Conservation (phyloP, 2,888 invertebrate genomes). For the Drosophila incognita region DNA sequence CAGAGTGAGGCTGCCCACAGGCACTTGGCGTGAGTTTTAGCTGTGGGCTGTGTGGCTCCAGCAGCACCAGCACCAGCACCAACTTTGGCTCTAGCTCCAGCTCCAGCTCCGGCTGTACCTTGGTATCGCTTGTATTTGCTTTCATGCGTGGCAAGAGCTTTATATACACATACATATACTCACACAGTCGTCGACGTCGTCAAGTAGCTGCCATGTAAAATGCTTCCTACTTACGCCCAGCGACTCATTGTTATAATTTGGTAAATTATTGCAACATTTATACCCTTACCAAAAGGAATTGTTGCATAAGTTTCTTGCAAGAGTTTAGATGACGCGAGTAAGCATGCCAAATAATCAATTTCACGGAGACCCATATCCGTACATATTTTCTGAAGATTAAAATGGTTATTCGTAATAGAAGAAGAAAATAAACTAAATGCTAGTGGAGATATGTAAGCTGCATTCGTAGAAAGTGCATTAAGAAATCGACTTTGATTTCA, state of each 20-base stretch:
- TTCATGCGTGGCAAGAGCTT: slow-evolving; percentile 65
- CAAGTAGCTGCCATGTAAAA: slow-evolving; percentile 72
- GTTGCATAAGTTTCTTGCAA: slow-evolving; percentile 24
- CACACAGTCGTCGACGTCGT: slow-evolving; percentile 47
- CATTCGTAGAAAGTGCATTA: slow-evolving; percentile 34
- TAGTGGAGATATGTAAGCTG: not conserved
- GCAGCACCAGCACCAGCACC: slow-evolving; percentile 22
- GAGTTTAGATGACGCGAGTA: slow-evolving; percentile 1
- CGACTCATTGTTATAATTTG: slow-evolving; percentile 65
- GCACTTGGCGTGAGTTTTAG: slow-evolving; percentile 69
- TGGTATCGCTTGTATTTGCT: slow-evolving; percentile 51
- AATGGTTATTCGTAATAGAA: not conserved
- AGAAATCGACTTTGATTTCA: slow-evolving; percentile 17
- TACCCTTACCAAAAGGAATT: slow-evolving; percentile 44
- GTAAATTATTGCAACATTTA: slow-evolving; percentile 56
- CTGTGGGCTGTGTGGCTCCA: slow-evolving; percentile 64
- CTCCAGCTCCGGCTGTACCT: slow-evolving; percentile 16
- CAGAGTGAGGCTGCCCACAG: slow-evolving; percentile 66
- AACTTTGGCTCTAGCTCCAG: slow-evolving; percentile 24
- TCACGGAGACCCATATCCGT: not conserved
- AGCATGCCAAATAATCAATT: not conserved
- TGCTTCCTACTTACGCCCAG: slow-evolving; percentile 70
- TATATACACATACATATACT: slow-evolving; percentile 32
- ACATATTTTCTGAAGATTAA: not conserved
- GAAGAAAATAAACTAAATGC: not conserved